These are phyloP conservation scores for Lepidocyrtoides sp. DNA, from an alignment of 2,888 invertebrate genomes.

Conservation along the genomic window DNA sequence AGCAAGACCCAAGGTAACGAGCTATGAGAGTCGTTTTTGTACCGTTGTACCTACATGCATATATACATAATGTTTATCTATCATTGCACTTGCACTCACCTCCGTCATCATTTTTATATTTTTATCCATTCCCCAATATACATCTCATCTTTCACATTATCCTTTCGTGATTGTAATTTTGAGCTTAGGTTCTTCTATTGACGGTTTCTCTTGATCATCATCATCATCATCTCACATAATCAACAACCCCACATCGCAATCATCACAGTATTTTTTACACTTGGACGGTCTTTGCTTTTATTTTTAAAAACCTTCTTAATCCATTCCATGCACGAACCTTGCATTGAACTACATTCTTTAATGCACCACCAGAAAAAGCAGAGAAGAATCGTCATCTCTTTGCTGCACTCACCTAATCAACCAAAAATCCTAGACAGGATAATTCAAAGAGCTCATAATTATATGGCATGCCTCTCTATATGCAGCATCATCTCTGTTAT, in stretches of 20 bases:
- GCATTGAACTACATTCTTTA: background rate
- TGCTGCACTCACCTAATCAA: slow-evolving; percentile 41
- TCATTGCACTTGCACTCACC: background rate
- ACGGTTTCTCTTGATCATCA: slow-evolving; percentile 44
- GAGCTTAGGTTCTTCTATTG: slow-evolving; percentile 4
- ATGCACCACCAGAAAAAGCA: background rate
- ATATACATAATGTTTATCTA: too few species aligned
- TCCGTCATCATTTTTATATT: slow-evolving; percentile 4
- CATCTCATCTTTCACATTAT: background rate
- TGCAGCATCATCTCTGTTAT: background rate
- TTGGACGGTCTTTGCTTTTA: slow-evolving; percentile 21
- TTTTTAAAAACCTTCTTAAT: slow-evolving; percentile 1
- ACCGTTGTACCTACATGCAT: background rate
- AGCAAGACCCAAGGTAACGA: background rate
- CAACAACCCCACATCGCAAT: background rate
- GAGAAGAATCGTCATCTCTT: background rate
- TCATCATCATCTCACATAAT: slow-evolving; percentile 23
- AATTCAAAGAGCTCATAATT: slow-evolving; percentile 58
- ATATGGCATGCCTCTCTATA: too few species aligned
- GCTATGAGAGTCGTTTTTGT: background rate
- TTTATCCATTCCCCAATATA: slow-evolving; percentile 25
- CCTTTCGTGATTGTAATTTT: slow-evolving; percentile 54
- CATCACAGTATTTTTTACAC: slow-evolving; percentile 6
- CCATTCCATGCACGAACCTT: slow-evolving; percentile 14
- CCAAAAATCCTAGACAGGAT: slow-evolving; percentile 28